These are phyloP conservation scores for Drosophila tropicalis DNA, from an alignment of 1,140 invertebrate genomes.

Conservation along the genomic window DNA sequence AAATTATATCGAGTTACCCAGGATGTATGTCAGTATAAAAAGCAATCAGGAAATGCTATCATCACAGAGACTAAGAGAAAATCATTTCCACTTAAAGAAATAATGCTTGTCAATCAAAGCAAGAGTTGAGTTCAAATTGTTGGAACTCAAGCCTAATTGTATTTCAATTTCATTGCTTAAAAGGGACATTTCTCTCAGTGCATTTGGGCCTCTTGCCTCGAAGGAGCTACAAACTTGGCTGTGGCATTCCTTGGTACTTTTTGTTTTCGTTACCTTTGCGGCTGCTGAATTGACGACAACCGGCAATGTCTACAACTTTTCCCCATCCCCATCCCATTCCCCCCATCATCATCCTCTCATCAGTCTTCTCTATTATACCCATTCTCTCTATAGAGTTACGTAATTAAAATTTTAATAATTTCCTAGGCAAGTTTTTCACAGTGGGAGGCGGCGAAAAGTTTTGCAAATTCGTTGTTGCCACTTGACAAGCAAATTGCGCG, in stretches of 20 bases:
- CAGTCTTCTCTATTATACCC: neutral
- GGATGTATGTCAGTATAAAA: neutral
- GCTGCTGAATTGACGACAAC: constrained; percentile 21
- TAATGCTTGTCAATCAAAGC: neutral
- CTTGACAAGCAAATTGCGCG: constrained; percentile 56
- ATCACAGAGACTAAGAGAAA: neutral
- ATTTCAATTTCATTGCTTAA: too few relatives aligned
- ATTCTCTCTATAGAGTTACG: constrained; percentile 57
- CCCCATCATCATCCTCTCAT: neutral
- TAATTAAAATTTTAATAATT: constrained; percentile 79
- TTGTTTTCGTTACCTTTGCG: constrained; percentile 49
- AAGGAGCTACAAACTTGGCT: neutral
- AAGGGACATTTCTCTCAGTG: neutral
- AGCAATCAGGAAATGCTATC: neutral
- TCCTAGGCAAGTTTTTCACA: constrained; percentile 39
- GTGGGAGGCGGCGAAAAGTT: constrained; percentile 30
- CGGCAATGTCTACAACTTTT: constrained; percentile 35
- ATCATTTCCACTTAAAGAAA: neutral
- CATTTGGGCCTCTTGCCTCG: neutral
- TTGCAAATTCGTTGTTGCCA: constrained; percentile 58
- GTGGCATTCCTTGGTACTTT: neutral
- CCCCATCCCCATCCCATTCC: neutral
- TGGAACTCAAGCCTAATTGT: too few relatives aligned
- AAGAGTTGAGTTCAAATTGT: too few relatives aligned
- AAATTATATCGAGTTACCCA: neutral